phyloP scores from a whole-genome alignment of 2,888 invertebrate species.

The Apamea sordens region DNA sequence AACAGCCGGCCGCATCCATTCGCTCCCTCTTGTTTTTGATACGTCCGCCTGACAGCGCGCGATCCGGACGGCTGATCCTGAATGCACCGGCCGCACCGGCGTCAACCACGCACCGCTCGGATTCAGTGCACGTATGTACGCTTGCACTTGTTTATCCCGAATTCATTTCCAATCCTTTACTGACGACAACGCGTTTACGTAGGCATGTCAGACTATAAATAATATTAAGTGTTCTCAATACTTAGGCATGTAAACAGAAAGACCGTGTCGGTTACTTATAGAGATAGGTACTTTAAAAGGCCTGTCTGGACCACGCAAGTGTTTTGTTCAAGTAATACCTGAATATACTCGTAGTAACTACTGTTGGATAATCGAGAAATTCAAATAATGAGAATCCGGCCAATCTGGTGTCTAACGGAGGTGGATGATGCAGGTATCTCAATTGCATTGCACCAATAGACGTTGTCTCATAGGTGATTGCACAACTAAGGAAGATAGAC shows the following conservation, averaged over 20 bases:
- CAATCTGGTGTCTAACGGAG: slow-evolving; percentile 10
- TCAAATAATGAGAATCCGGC: slow-evolving; percentile 17
- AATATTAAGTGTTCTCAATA: slow-evolving; percentile 66
- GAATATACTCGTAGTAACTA: not conserved
- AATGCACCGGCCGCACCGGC: slow-evolving; percentile 77
- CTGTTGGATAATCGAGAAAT: slow-evolving; percentile 10
- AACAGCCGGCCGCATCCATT: slow-evolving; percentile 87
- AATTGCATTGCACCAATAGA: slow-evolving; percentile 37
- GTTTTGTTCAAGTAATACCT: slow-evolving; percentile 7
- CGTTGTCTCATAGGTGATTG: slow-evolving; percentile 32
- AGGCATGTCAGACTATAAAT: slow-evolving; percentile 71
- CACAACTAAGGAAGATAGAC: slow-evolving; percentile 18
- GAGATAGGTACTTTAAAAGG: slow-evolving; percentile 18
- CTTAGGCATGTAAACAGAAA: slow-evolving; percentile 68
- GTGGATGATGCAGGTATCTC: slow-evolving; percentile 43
- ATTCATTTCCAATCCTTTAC: slow-evolving; percentile 68
- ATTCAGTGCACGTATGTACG: slow-evolving; percentile 82
- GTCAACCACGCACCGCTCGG: slow-evolving; percentile 71
- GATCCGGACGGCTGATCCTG: slow-evolving; percentile 77
- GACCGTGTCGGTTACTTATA: slow-evolving; percentile 31
- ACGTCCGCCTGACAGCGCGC: slow-evolving; percentile 75
- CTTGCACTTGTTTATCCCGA: slow-evolving; percentile 77
- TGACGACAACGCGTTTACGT: slow-evolving; percentile 73
- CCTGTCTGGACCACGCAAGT: not conserved
- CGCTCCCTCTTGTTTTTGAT: slow-evolving; percentile 84